phyloP scores from a whole-genome alignment of 2,888 invertebrate species.

The Synanthedon tipuliformis region DNA sequence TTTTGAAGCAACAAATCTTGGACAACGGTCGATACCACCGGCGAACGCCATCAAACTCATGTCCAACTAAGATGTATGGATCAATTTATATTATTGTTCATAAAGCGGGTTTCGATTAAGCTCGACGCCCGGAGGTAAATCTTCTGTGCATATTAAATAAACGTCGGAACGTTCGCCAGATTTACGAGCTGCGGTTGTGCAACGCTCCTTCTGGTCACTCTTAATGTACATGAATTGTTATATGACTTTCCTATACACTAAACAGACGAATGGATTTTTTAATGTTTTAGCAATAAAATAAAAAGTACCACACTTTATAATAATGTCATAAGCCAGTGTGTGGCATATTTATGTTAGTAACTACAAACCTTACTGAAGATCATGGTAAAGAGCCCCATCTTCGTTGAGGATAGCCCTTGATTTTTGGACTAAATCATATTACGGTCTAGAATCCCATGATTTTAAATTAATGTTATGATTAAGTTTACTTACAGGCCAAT shows the following conservation, averaged over 20 bases:
- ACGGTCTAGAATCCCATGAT: too few species aligned
- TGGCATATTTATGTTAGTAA: too few species aligned
- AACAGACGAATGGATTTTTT: too few species aligned
- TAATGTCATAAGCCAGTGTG: too few species aligned
- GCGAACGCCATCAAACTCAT: constrained; percentile 6
- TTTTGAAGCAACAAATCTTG: not conserved
- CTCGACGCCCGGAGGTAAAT: constrained; percentile 62
- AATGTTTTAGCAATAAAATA: too few species aligned
- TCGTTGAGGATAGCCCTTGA: too few species aligned
- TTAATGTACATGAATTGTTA: not conserved
- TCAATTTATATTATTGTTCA: constrained; percentile 29
- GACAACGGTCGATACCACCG: not conserved
- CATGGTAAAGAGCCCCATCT: too few species aligned
- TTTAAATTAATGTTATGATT: too few species aligned
- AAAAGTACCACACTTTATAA: too few species aligned
- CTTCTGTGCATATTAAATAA: constrained; percentile 64
- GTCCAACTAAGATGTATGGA: constrained; percentile 13
- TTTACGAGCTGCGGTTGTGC: constrained; percentile 40
- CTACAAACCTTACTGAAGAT: too few species aligned
- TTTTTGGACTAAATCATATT: too few species aligned
- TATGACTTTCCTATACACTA: not conserved
- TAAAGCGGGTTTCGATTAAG: constrained; percentile 53
- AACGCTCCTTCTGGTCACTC: constrained; percentile 12
- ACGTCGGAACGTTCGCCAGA: constrained; percentile 45
- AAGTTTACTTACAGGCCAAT: constrained; percentile 88